Conservation (phyloP, 2,113 vertebrate species). For the Pelecanoides urinatrix region DNA sequence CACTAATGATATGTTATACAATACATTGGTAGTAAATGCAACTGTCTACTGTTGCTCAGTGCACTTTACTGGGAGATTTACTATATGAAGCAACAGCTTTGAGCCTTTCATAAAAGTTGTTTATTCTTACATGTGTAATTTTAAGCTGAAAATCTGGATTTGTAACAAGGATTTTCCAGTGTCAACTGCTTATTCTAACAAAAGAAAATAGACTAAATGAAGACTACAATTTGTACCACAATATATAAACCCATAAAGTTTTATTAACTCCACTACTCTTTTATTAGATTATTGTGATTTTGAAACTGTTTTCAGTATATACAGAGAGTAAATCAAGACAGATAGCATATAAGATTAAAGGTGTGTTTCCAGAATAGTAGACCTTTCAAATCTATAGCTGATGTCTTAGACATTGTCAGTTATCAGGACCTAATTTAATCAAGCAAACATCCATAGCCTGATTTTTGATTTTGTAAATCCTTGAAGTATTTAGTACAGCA, state of each 20-base stretch:
- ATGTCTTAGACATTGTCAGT: neutral
- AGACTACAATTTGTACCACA: neutral
- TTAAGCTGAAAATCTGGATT: neutral
- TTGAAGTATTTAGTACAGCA: neutral
- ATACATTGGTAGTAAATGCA: neutral
- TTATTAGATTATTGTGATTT: neutral
- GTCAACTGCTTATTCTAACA: neutral
- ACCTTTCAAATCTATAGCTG: neutral
- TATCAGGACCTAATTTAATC: neutral
- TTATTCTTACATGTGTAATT: neutral
- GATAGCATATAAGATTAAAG: neutral
- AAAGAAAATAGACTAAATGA: neutral
- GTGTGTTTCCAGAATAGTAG: neutral
- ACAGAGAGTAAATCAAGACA: neutral
- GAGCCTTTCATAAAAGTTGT: neutral
- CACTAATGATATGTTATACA: too few species aligned
- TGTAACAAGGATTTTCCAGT: neutral
- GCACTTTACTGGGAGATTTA: neutral
- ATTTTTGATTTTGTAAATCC: neutral
- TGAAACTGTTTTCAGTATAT: neutral
- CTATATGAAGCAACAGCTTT: neutral
- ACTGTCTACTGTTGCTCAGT: fast-evolving
- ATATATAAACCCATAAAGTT: neutral
- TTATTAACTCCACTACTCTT: neutral
- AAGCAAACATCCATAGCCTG: neutral